These are phyloP conservation scores for Semotilus atromaculatus DNA, from an alignment of 2,797 vertebrate genomes.

Conservation along the genomic window DNA sequence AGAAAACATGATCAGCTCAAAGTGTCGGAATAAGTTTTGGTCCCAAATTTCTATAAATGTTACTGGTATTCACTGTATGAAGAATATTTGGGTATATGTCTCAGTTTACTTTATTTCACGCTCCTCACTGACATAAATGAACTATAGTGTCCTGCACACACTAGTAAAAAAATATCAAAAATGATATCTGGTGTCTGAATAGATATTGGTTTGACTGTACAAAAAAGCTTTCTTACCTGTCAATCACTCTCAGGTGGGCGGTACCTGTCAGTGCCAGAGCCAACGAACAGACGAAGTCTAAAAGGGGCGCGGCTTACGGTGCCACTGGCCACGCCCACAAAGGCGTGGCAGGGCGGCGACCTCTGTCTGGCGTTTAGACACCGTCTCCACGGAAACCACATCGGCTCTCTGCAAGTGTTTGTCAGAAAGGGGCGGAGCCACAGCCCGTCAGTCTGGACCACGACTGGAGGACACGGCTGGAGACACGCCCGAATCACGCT, in stretches of 20 bases:
- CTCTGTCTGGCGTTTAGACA: constrained; percentile 89
- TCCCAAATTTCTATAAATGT: too few species aligned
- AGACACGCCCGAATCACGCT: constrained; percentile 85
- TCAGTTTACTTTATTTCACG: too few species aligned
- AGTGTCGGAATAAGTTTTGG: too few species aligned
- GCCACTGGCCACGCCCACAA: constrained; percentile 67
- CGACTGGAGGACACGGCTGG: constrained; percentile 87
- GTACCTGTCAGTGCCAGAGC: constrained; percentile 81
- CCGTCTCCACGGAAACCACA: constrained; percentile 81
- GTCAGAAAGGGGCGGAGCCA: constrained; percentile 73
- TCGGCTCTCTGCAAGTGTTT: constrained; percentile 87
- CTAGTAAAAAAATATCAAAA: too few species aligned
- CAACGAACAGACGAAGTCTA: constrained; percentile 70
- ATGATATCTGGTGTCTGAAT: too few species aligned
- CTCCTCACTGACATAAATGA: too few species aligned
- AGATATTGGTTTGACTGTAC: too few species aligned
- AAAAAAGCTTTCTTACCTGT: neutral
- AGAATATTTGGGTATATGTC: too few species aligned
- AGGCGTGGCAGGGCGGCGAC: constrained; percentile 54
- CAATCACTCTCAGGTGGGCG: constrained; percentile 76
- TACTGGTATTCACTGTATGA: too few species aligned
- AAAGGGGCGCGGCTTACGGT: constrained; percentile 81
- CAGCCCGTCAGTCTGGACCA: constrained; percentile 85
- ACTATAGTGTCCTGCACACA: too few species aligned
- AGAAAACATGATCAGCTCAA: too few species aligned